Evolutionary conservation across 2,113 vertebrate genomes (phyloP).

Genomic region (Plectropomus leopardus): DNA sequence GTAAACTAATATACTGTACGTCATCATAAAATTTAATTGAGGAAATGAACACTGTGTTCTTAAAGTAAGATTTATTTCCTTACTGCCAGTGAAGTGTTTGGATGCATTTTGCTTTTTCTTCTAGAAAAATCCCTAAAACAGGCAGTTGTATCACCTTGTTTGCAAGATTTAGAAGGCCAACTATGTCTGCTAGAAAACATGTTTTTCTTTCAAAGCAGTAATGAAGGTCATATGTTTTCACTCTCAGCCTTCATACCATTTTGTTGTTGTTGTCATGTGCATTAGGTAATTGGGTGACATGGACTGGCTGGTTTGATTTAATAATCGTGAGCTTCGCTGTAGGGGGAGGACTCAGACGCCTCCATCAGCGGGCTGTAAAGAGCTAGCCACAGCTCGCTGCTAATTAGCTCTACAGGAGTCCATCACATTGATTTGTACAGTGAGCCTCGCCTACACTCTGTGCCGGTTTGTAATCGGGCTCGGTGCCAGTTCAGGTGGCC

Average conservation of each 20-base stretch:
- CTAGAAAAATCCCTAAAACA: no score
- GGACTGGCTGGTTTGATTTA: conserved; percentile 14
- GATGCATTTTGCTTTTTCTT: no score
- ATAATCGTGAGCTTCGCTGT: conserved; percentile 1
- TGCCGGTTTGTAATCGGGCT: neutral
- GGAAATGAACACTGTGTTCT: no score
- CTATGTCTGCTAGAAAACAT: no score
- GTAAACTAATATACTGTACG: no score
- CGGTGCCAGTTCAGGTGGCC: conserved; percentile 14
- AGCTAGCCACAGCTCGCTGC: conserved; percentile 25
- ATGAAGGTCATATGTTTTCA: no score
- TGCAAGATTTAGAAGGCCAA: no score
- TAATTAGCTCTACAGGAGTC: conserved; percentile 48
- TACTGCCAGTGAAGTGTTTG: no score
- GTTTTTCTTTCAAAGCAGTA: no score
- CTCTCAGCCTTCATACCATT: neutral
- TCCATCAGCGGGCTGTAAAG: conserved; percentile 15
- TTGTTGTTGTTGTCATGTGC: neutral
- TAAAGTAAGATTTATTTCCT: no score
- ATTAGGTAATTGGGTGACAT: conserved; percentile 37
- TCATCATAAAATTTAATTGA: no score
- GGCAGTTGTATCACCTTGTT: no score
- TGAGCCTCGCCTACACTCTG: neutral
- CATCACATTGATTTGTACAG: conserved; percentile 24
- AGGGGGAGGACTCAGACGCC: neutral